Evolutionary conservation across 1,140 invertebrate genomes (phyloP).

Genomic region (Spodoptera litura): DNA sequence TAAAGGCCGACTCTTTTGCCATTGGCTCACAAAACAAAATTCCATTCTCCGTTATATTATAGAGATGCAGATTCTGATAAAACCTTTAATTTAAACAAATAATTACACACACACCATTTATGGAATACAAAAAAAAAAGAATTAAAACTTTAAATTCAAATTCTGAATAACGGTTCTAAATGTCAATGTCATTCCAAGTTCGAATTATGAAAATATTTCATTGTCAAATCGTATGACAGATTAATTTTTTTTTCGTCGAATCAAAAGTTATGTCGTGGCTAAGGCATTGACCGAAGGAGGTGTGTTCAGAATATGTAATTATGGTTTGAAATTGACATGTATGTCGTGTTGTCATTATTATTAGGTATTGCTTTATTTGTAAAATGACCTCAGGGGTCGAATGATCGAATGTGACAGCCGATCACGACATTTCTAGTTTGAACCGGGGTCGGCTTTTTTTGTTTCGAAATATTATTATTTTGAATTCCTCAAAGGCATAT

Average conservation of each 20-base stretch:
- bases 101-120: neutral
- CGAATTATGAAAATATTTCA: conserved; percentile 15
- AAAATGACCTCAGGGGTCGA: neutral
- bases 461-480: too few relatives aligned
- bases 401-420: too few relatives aligned
- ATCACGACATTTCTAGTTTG: too few relatives aligned
- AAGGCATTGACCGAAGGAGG: conserved; percentile 25
- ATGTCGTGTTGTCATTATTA: conserved; percentile 8
- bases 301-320: conserved; percentile 40
- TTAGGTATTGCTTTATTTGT: neutral
- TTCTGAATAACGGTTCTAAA: neutral
- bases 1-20: too few relatives aligned
- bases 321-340: conserved; percentile 7
- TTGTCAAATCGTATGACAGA: conserved; percentile 36
- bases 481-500: too few relatives aligned
- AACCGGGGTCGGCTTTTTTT: too few relatives aligned
- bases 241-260: conserved; percentile 29
- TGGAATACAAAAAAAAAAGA: conserved; percentile 2
- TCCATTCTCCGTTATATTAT: too few relatives aligned
- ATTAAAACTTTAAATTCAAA: conserved; percentile 31
- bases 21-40: too few relatives aligned
- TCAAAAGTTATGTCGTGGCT: neutral
- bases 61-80: neutral
- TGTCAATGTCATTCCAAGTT: conserved; percentile 29
- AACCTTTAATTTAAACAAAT: neutral